Base-by-base conservation (phyloP, 2,113 vertebrate species). In the Redunca redunca region DNA sequence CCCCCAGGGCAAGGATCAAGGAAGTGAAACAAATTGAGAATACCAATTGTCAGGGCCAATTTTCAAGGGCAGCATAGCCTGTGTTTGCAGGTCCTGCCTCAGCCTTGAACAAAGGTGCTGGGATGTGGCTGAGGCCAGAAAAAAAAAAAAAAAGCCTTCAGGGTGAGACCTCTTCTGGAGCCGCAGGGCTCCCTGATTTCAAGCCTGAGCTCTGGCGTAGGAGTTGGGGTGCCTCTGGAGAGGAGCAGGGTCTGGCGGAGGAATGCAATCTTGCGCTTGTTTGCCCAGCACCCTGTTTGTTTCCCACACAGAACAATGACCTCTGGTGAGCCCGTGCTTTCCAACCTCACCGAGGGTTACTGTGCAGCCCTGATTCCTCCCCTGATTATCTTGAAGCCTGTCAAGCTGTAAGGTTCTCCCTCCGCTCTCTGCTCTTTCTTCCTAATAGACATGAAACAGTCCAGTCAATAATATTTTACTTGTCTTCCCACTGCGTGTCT, bases 391-490 rank as follows among this genome's bases (percentile, higher is more conserved):
- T 99, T 99, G 99, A 99, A 98, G 99, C 98, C 99, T 99, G 99
- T 99, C 99, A 99, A 98, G 98, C 96, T 98, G 98, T 91, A 88
- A 96, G 98, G 97, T 97, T 98, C 98, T 98, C 98, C 98, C 98
- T 43, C 97, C 98, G 98, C 98, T 98, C 98, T 98, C 98, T 99
- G 99, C 98, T 99, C 99, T 99, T 99, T 99, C 99, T 99, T 98
- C 99, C 99, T 99, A 99, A 99, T 99, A 99, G 99, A 99, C 98
- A 99, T 98, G 98, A 99, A 99, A 99, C 99, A 99, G 99, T 98
- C 98, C 99, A 99, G 99, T 99, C 99, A 99, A 99, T 99, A 99
- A 99, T 99, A 99, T 99, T 99, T 99, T 99, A 99, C 99, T 99
- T 98, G 99, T 99, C 99, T 99, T 99, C 99, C 99, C 98, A 98